Conservation (phyloP, 1,140 invertebrate genomes). For the Drosophila biarmipes region DNA sequence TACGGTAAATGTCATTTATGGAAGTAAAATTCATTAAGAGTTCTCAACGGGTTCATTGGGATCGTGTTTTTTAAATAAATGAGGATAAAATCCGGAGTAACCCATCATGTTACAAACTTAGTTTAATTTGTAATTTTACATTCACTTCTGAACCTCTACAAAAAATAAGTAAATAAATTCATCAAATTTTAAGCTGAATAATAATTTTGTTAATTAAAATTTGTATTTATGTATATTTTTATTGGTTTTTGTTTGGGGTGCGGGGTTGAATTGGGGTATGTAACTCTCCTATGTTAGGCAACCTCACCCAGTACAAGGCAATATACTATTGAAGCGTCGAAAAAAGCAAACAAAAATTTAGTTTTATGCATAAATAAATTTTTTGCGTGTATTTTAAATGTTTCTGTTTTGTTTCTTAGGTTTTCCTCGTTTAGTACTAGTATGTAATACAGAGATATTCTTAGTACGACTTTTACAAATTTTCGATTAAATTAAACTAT, state of each 20-base stretch:
- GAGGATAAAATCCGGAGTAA: background rate
- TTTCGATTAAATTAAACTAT: constrained; percentile 74
- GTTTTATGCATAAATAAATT: constrained; percentile 72
- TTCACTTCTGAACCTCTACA: background rate
- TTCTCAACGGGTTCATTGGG: constrained; percentile 40
- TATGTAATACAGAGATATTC: constrained; percentile 74
- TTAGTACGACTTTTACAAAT: constrained; percentile 66
- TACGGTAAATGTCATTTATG: constrained; percentile 68
- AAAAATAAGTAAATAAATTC: background rate
- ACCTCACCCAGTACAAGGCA: constrained; percentile 17
- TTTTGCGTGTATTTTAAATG: constrained; percentile 58
- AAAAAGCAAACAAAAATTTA: constrained; percentile 30
- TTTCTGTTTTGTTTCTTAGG: constrained; percentile 50
- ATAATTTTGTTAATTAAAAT: background rate
- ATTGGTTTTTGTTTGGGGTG: background rate
- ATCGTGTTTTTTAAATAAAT: constrained; percentile 21
- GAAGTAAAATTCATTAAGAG: constrained; percentile 75
- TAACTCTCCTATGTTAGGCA: constrained; percentile 32
- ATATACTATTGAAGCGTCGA: constrained; percentile 39
- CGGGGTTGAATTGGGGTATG: background rate
- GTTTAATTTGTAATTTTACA: background rate
- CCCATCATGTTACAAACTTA: background rate
- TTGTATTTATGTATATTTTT: background rate
- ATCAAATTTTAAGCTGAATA: no score
- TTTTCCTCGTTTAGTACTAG: constrained; percentile 66